Evolutionary conservation across 2,888 invertebrate species (phyloP).

Genomic region (Microctonus brassicae): DNA sequence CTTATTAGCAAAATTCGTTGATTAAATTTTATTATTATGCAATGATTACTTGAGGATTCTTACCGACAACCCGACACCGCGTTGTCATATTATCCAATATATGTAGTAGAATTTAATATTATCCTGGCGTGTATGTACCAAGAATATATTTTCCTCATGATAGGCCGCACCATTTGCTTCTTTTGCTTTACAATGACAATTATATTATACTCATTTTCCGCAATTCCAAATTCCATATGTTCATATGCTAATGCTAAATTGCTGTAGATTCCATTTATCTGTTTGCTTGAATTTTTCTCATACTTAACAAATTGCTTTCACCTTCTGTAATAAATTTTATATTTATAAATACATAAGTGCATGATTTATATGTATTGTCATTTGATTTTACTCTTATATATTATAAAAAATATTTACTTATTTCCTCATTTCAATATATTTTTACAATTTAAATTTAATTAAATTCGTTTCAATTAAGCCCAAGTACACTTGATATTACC

Average conservation of each 20-base stretch:
- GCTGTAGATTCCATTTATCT: constrained; percentile 6
- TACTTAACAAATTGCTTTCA: background rate
- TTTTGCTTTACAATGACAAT: background rate
- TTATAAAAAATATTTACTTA: background rate
- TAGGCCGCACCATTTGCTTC: background rate
- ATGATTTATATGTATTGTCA: background rate
- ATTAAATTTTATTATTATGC: background rate
- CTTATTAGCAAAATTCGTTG: background rate
- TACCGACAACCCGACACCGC: constrained; percentile 30
- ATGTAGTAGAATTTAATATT: constrained; percentile 30
- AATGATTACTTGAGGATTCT: background rate
- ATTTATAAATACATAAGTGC: background rate
- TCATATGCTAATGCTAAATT: background rate
- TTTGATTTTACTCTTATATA: background rate
- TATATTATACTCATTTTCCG: background rate
- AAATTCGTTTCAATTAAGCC: background rate
- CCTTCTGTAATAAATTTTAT: background rate
- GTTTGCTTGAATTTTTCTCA: background rate
- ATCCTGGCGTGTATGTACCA: background rate
- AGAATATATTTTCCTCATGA: background rate
- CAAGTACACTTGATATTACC: too few relatives aligned
- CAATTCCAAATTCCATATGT: background rate
- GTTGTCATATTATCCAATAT: constrained; percentile 20
- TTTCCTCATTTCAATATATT: background rate
- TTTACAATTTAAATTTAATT: background rate